Evolutionary conservation across 2,113 vertebrate genomes (phyloP), one percentile per base, ranked within the genome.

Genomic region (Dipodomys ordii): DNA sequence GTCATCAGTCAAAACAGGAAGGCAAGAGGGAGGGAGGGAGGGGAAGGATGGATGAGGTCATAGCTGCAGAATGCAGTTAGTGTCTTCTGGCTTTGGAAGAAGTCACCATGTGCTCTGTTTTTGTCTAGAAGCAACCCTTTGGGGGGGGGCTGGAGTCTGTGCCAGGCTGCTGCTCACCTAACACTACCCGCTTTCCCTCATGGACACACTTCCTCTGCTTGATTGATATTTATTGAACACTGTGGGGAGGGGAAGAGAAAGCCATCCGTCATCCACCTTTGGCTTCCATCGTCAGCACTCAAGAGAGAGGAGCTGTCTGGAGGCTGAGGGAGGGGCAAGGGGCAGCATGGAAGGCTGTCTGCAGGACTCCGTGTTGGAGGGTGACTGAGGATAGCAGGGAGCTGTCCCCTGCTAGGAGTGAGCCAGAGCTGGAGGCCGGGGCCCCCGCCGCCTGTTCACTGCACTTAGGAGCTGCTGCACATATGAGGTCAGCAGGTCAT

Each of bases 401-500:
- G 53, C 53, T 57, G 53, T 57, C 1, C 0, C n/a, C 69, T 6
- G 39, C 46, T 94, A 39, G 13, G 89, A 62, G 11, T 0, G 1
- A 7, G 74, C 57, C 97, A 92, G 98, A 68, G 82, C 87, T 11
- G 95, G 84, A 74, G 96, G 85, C 69, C 44, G 96, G 60, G 95
- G 87, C 77, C 94, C 98, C 91, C 98, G 98, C 82, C 98, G 97
- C 94, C 97, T 98, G 85, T 96, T 97, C 3, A 98, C 95, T 71
- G 84, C 95, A 11, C 85, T 98, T 97, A 99, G 92, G 91, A 99
- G 98, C 97, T 99, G 98, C 93, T 87, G 98, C 71, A 99, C 98
- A 0, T 99, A 99, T 0, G 99, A 99, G 20, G 99, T 99, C 97
- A 99, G 95, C 62, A 99, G 98, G 96, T 99, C 99, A 0, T 99